phyloP scores from a whole-genome alignment of 2,797 vertebrate genomes.

The Acanthopagrus latus region DNA sequence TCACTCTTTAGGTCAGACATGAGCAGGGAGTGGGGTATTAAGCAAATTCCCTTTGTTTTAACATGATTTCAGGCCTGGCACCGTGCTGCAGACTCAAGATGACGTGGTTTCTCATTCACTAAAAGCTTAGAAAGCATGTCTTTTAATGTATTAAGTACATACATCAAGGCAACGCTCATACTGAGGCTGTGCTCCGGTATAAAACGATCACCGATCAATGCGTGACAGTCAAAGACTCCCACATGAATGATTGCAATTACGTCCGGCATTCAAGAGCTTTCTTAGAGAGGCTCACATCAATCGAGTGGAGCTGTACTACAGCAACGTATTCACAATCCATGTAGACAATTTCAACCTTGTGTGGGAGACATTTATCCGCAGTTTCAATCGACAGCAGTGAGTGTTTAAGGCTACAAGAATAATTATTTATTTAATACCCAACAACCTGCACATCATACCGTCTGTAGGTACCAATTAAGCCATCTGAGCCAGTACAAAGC shows the following conservation, averaged over 20 bases:
- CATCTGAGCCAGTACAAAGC: background rate
- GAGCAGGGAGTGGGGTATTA: too few species aligned
- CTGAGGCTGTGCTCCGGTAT: background rate
- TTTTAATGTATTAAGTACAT: background rate
- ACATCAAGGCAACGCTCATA: background rate
- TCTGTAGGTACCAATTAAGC: background rate
- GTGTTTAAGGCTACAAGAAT: background rate
- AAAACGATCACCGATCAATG: background rate
- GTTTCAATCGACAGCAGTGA: background rate
- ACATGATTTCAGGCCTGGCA: background rate
- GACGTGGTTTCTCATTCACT: background rate
- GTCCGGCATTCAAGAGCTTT: background rate
- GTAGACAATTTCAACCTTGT: background rate
- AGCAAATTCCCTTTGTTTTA: background rate
- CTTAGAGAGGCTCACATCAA: background rate
- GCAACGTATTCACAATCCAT: background rate
- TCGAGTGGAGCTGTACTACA: background rate
- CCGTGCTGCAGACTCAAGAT: background rate
- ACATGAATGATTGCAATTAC: conserved; percentile 12
- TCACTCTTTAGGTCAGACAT: background rate
- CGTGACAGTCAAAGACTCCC: background rate
- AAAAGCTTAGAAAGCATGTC: background rate
- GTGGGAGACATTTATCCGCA: background rate
- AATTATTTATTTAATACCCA: background rate
- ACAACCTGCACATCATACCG: background rate